Evolutionary conservation across 2,888 invertebrate species (phyloP), one percentile per base, ranked within the genome.

Genomic region (Ganaspis brasiliensis): DNA sequence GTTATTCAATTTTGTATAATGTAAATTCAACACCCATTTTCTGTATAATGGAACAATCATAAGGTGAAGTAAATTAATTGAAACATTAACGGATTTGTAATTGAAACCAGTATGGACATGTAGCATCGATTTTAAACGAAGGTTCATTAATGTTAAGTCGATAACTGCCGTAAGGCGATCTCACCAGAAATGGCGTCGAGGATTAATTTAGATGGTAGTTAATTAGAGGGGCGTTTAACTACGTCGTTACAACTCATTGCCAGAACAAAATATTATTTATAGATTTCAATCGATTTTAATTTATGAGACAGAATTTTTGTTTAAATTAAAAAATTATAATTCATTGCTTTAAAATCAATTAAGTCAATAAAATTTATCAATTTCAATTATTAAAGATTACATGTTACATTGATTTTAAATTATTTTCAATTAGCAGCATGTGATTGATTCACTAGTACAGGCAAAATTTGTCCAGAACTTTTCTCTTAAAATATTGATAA

Each of bases 181-280:
- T 45, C 24, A 67, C 45, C 24, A 67, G 67, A 67, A 40, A 67
- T 67, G 45, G 67, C 67, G 67, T 26, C 24, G 45, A 67, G n/a
- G 45, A 67, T 67, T 67, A 67, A 45, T 67, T 67, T 67, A 67
- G 45, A 67, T 67, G 24, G 21, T 45, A n/a, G 67, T 67, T 67
- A 67, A 67, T 67, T 67, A 45, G 37, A 67, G 67, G 67, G 67
- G 67, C 67, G 67, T 67, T 67, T 67, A 45, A 67, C 67, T 67
- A 67, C 67, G 45, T 40, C 45, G 45, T 45, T 45, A 67, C 40
- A 24, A 24, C 45, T 67, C 67, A 67, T 21, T 45, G 67, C 45
- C 45, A 67, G 67, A 67, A 24, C 10, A 12, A 67, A 63, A 45
- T 67, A 45, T 67, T 67, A 67, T 67, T 67, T 67, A 67, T 67